Conservation (phyloP, 2,113 vertebrate genomes). For the Progne subis region DNA sequence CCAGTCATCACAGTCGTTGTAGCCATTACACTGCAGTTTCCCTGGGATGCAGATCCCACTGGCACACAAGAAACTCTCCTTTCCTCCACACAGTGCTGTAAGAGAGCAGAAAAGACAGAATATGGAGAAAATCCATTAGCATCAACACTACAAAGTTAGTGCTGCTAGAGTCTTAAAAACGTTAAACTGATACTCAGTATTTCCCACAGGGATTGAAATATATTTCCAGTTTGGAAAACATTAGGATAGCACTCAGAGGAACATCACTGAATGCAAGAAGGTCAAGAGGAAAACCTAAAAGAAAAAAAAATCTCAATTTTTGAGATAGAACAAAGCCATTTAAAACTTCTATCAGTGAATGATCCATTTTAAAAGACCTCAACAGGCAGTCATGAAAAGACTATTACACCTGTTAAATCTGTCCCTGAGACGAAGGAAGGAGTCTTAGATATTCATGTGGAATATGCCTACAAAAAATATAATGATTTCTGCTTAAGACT, state of each 20-base stretch:
- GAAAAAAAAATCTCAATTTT: not conserved
- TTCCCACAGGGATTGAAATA: not conserved
- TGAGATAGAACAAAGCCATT: not conserved
- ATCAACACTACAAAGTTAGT: not conserved
- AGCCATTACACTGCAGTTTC: slow-evolving; percentile 91
- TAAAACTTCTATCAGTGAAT: not conserved
- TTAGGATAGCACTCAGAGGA: not conserved
- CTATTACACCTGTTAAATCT: not conserved
- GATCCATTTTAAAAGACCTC: not conserved
- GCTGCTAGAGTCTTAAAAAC: not conserved
- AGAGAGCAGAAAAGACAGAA: not conserved
- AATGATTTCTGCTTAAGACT: not conserved
- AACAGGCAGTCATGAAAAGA: not conserved
- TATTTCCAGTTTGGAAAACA: not conserved
- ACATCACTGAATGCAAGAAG: not conserved
- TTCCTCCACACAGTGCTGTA: slow-evolving; percentile 79
- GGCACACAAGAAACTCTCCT: slow-evolving; percentile 85
- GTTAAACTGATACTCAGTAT: not conserved
- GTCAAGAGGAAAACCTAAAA: not conserved
- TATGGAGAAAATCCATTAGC: not conserved
- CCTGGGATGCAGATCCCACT: slow-evolving; percentile 86
- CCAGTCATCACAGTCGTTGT: slow-evolving; percentile 96
- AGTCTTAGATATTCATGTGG: not conserved
- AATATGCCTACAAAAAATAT: not conserved
- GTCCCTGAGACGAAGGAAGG: not conserved